phyloP scores from a whole-genome alignment of 2,797 vertebrate genomes.

The Tokudaia tokunoshimensis region DNA sequence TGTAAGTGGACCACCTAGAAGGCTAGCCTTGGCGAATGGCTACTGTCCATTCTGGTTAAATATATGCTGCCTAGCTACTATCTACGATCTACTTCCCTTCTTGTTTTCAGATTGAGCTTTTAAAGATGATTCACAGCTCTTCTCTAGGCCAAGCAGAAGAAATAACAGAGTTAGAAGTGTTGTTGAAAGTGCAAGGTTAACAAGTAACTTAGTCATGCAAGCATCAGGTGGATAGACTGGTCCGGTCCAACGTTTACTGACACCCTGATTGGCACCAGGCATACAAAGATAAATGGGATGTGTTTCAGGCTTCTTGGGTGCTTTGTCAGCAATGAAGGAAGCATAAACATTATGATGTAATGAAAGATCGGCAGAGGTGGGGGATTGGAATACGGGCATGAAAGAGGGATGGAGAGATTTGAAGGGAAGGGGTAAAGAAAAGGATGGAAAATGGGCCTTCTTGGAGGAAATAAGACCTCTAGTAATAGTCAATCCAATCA shows the following conservation, averaged over 20 bases:
- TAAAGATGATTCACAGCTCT: not conserved
- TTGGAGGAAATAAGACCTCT: not conserved
- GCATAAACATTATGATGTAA: not conserved
- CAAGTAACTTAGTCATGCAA: conserved; percentile 1
- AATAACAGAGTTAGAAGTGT: not conserved
- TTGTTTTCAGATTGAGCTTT: conserved; percentile 35
- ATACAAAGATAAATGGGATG: not conserved
- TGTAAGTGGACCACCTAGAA: not conserved
- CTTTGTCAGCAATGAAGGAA: not conserved
- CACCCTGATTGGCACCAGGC: not conserved
- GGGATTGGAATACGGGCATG: not conserved
- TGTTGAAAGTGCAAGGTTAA: not conserved
- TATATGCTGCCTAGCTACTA: not conserved
- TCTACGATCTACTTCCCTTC: not conserved
- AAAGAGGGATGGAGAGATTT: not conserved
- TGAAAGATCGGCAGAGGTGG: not conserved
- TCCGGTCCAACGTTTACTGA: not conserved
- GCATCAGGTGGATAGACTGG: not conserved
- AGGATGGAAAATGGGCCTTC: too few relatives aligned
- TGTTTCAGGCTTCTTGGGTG: not conserved
- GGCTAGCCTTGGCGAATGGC: not conserved
- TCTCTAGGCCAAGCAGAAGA: not conserved
- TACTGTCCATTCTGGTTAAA: not conserved
- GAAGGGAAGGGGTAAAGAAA: not conserved
- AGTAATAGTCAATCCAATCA: not conserved